A percentile compares a stretch with the other conserved stretches of the same genome.
These are phyloP conservation scores for Coreius guichenoti DNA, from an alignment of 2,797 vertebrate genomes.

Conservation along the genomic window DNA sequence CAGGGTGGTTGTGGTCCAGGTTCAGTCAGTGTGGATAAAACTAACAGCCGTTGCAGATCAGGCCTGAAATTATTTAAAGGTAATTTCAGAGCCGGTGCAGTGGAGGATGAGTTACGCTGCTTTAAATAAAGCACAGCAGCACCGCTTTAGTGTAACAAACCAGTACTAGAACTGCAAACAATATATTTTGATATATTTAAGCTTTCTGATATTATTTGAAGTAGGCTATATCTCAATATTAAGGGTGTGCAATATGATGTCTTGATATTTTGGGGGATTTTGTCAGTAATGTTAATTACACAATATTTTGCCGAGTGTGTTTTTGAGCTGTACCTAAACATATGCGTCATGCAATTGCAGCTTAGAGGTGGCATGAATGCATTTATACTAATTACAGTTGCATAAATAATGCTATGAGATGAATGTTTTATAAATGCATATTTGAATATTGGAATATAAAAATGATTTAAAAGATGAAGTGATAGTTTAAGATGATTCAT, in stretches of 20 bases:
- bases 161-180: not conserved
- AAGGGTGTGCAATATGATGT: not conserved
- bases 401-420: too few species aligned
- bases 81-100: slow-evolving; percentile 64
- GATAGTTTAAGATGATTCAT: too few species aligned
- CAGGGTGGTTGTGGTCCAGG: slow-evolving; percentile 26
- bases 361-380: too few species aligned
- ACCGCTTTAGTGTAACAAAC: not conserved
- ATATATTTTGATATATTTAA: not conserved
- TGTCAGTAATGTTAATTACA: not conserved
- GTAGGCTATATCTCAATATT: not conserved
- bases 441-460: too few species aligned
- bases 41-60: slow-evolving; percentile 60
- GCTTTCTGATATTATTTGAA: not conserved
- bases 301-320: not conserved
- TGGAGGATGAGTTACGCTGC: slow-evolving; percentile 19
- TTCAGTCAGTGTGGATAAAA: slow-evolving; percentile 37
- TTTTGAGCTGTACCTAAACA: not conserved
- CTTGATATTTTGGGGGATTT: not conserved
- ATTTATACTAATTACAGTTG: too few species aligned
- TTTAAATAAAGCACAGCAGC: slow-evolving; percentile 34
- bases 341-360: not conserved
- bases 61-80: slow-evolving; percentile 77
- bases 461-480: too few species aligned
- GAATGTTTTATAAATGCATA: too few species aligned